Percentiles rank a stretch among this genome's conserved stretches.
Conservation (phyloP, 2,113 vertebrate species). For the Pollachius pollachius region DNA sequence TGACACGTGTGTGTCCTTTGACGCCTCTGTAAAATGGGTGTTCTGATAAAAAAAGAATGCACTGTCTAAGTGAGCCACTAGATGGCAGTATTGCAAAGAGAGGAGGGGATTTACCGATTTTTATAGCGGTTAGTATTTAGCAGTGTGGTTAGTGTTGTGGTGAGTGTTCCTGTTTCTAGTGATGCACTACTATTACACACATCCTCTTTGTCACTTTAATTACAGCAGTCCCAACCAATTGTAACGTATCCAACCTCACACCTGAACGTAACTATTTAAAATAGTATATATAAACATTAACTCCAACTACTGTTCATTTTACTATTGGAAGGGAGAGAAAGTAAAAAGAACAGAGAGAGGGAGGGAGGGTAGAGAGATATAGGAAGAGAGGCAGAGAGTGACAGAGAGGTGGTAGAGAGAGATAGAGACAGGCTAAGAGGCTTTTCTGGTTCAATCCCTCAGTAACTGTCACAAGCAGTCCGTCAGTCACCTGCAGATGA, state of each 20-base stretch:
- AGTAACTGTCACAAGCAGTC: slow-evolving; percentile 77
- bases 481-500: slow-evolving; percentile 76
- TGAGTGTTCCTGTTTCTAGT: too few relatives aligned
- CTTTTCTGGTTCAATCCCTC: slow-evolving; percentile 72
- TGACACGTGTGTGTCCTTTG: too few relatives aligned
- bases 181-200: too few relatives aligned
- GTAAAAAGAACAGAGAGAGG: slow-evolving; percentile 5
- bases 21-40: too few relatives aligned
- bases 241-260: too few relatives aligned
- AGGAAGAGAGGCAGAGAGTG: neutral
- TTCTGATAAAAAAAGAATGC: neutral
- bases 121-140: too few relatives aligned
- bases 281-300: too few relatives aligned
- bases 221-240: too few relatives aligned
- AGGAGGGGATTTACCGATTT: neutral
- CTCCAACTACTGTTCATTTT: too few relatives aligned
- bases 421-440: slow-evolving; percentile 62
- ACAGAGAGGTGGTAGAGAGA: slow-evolving; percentile 12
- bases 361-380: neutral
- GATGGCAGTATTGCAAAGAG: slow-evolving; percentile 1
- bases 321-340: neutral
- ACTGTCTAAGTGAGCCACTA: neutral
- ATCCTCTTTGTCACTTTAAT: too few relatives aligned
- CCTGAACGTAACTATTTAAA: too few relatives aligned
- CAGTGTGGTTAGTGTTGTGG: too few relatives aligned